Evolutionary conservation across 2,888 invertebrate genomes (phyloP), one percentile per base, ranked within the genome.

Genomic region (Dryomyza anilis): DNA sequence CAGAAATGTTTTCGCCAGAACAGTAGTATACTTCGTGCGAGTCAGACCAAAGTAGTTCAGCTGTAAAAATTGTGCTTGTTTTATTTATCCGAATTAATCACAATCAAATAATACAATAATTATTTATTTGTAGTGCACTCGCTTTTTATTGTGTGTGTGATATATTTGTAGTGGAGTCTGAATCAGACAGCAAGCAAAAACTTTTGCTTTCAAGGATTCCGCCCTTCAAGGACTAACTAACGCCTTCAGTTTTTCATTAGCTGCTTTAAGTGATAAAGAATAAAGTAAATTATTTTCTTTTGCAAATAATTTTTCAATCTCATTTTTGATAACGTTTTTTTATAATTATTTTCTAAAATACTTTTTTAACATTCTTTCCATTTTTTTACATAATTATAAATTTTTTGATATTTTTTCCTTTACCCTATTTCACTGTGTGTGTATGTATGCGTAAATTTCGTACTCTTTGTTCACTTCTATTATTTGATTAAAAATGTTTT

Each of bases 381-480:
- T 8, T 33, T 8, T 33, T 33, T 33, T 33, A 33, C 33, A 33
- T 8, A 33, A 33, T 33, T 33, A 8, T 33, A 12, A 46, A 21
- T 10, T 46, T 19, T 46, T 48, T 48, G 6, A 16, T 14, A 48
- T 48, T 8, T 23, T 25, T 48, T 21, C 6, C 1, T 48, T 29
- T 16, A 46, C 2, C 14, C 3, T 30, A 21, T 50, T 25, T 12
- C 16, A 19, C 25, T 19, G 21, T 55, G 27, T 62, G 43, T 62
- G 62, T 55, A 30, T 62, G 62, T 55, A 62, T 61, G 61, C 53
- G 62, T 55, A 23, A 55, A 45, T 12, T 25, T 43, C 52, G 50
- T 30, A 29, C 45, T 45, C 45, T 29, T 46, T 45, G 7, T 46
- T 27, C 29, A 14, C 16, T 45, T 16, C 0, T 10, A 33, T n/a